Conservation (phyloP, 2,113 vertebrate genomes). For the Peromyscus leucopus region DNA sequence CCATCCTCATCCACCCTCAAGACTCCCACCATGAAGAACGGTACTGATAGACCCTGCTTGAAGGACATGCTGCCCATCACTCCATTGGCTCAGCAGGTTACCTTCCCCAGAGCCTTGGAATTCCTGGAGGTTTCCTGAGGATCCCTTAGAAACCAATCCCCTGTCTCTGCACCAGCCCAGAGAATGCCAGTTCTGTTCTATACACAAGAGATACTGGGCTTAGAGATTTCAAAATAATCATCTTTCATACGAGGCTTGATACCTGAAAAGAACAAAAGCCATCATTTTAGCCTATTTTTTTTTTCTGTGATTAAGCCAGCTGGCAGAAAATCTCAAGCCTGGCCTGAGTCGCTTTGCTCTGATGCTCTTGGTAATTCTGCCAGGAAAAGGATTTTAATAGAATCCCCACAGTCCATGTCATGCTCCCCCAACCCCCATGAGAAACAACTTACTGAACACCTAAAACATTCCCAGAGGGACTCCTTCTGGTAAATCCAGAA, state of each 20-base stretch:
- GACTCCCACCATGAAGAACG: background rate
- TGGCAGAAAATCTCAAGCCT: background rate
- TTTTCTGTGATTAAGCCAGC: slow-evolving; percentile 10
- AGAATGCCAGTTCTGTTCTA: background rate
- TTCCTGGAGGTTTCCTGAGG: slow-evolving; percentile 13
- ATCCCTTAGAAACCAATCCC: background rate
- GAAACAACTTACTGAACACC: background rate
- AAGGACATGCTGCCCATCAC: background rate
- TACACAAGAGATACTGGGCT: background rate
- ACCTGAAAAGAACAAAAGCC: slow-evolving; percentile 20
- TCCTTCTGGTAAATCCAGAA: background rate
- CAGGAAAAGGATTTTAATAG: background rate
- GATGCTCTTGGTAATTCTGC: background rate
- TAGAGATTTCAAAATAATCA: background rate
- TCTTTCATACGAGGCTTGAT: background rate
- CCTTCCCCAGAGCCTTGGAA: background rate
- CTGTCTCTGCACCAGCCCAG: background rate
- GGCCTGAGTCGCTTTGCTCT: background rate
- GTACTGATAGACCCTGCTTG: background rate
- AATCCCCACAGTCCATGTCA: background rate
- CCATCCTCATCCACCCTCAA: background rate
- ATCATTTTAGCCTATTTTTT: background rate
- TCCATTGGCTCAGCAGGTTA: background rate
- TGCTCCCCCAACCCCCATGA: background rate
- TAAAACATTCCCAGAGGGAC: background rate